Evolutionary conservation across 1,140 invertebrate species (phyloP).

Genomic region (Neodiprion lecontei): DNA sequence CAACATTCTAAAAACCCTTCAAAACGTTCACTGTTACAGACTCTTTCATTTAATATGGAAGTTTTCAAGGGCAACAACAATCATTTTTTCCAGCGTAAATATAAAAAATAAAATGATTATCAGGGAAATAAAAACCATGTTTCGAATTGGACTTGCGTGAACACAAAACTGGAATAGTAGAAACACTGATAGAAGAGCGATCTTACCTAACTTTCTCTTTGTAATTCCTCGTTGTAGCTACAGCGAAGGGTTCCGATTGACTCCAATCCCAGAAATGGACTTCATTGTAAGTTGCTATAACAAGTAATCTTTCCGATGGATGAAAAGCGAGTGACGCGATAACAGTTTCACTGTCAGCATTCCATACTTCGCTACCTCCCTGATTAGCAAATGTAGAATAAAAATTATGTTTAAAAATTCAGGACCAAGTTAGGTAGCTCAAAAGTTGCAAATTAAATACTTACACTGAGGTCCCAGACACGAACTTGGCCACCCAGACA

Average conservation of each 20-base stretch:
- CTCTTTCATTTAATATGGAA: too few relatives aligned
- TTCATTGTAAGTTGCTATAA: constrained; percentile 86
- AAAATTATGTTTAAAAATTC: constrained; percentile 5
- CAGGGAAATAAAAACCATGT: too few relatives aligned
- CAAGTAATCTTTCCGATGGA: constrained; percentile 80
- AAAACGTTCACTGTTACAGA: too few relatives aligned
- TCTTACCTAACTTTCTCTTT: constrained; percentile 80
- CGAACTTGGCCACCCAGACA: constrained; percentile 90
- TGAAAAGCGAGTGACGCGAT: constrained; percentile 90
- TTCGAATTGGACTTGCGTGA: too few relatives aligned
- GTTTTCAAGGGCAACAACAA: too few relatives aligned
- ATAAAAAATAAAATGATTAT: too few relatives aligned
- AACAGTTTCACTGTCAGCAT: constrained; percentile 71
- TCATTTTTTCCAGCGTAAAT: too few relatives aligned
- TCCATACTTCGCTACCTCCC: constrained; percentile 88
- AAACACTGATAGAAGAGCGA: too few relatives aligned
- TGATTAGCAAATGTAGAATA: constrained; percentile 49
- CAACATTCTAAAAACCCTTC: too few relatives aligned
- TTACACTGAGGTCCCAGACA: constrained; percentile 90
- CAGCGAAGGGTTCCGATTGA: constrained; percentile 76
- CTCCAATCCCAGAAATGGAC: constrained; percentile 93
- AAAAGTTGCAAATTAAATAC: constrained; percentile 42
- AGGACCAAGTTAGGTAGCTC: constrained; percentile 16
- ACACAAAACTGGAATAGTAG: too few relatives aligned
- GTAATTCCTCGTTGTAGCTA: constrained; percentile 71